phyloP scores from a whole-genome alignment of 2,888 invertebrate species.

The Idaea straminata region DNA sequence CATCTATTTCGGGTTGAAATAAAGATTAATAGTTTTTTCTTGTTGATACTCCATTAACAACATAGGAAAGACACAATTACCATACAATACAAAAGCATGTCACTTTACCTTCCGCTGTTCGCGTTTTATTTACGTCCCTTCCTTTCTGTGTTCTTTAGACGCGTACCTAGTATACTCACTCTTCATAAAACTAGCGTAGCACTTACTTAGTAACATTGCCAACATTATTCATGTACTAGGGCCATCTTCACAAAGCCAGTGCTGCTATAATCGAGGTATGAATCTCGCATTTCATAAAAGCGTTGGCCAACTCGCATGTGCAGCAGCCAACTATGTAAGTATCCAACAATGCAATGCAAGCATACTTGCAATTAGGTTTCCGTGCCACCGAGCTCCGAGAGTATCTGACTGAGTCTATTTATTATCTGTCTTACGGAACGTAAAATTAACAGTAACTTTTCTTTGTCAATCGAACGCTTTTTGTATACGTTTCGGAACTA shows the following conservation, averaged over 20 bases:
- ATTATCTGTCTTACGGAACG: slow-evolving; percentile 11
- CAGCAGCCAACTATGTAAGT: neutral
- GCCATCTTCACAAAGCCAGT: neutral
- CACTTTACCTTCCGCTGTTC: neutral
- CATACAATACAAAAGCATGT: neutral
- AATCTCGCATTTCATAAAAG: neutral
- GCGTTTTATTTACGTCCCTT: neutral
- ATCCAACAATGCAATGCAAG: neutral
- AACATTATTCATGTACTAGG: neutral
- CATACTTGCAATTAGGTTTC: slow-evolving; percentile 9
- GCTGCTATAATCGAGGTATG: neutral
- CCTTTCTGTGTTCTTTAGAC: neutral
- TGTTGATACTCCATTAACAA: neutral
- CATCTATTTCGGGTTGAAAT: neutral
- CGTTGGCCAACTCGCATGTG: slow-evolving; percentile 1
- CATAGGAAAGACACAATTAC: neutral
- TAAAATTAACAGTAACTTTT: slow-evolving; percentile 8
- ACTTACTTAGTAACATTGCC: neutral
- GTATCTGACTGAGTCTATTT: neutral
- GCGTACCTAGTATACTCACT: neutral
- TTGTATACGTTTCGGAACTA: slow-evolving; percentile 8
- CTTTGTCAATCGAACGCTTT: slow-evolving; percentile 7
- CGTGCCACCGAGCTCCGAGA: slow-evolving; percentile 5
- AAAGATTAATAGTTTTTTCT: neutral
- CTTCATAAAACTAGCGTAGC: neutral